Conservation (phyloP, 2,888 invertebrate species). For the Ernsta delagoae region DNA sequence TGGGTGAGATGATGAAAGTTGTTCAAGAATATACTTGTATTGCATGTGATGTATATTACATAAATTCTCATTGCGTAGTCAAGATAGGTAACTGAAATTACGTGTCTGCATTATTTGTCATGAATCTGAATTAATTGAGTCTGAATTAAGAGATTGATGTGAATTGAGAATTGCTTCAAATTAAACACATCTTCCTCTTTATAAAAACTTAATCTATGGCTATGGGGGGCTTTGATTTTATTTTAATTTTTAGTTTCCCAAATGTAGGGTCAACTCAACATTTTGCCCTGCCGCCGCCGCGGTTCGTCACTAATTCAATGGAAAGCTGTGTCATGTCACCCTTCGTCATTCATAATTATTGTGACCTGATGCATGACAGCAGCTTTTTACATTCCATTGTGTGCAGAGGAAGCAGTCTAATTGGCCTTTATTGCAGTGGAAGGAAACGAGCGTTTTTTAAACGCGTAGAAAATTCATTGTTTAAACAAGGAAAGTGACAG, state of each 20-base stretch:
- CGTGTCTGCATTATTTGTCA: constrained; percentile 21
- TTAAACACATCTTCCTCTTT: not conserved
- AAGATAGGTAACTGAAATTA: constrained; percentile 30
- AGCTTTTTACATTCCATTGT: constrained; percentile 75
- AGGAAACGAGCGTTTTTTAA: constrained; percentile 68
- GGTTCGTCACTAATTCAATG: constrained; percentile 8
- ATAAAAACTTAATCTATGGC: not conserved
- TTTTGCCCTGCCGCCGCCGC: not conserved
- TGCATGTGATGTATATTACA: constrained; percentile 32
- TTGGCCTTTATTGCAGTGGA: constrained; percentile 67
- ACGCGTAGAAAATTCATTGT: constrained; percentile 61
- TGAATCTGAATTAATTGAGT: constrained; percentile 16
- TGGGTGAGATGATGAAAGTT: constrained; percentile 34
- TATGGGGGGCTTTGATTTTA: too few species aligned
- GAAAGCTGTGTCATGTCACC: constrained; percentile 48
- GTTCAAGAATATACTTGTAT: constrained; percentile 27
- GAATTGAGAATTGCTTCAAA: not conserved
- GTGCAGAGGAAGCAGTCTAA: constrained; percentile 73
- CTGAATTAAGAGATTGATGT: not conserved
- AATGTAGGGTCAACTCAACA: not conserved
- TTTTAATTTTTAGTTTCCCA: not conserved
- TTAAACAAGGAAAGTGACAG: constrained; percentile 45
- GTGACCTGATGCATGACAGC: constrained; percentile 50
- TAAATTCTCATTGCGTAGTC: constrained; percentile 36
- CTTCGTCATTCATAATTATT: constrained; percentile 47